Evolutionary conservation across 1,140 invertebrate species (phyloP).

Genomic region (Diuraphis noxia): DNA sequence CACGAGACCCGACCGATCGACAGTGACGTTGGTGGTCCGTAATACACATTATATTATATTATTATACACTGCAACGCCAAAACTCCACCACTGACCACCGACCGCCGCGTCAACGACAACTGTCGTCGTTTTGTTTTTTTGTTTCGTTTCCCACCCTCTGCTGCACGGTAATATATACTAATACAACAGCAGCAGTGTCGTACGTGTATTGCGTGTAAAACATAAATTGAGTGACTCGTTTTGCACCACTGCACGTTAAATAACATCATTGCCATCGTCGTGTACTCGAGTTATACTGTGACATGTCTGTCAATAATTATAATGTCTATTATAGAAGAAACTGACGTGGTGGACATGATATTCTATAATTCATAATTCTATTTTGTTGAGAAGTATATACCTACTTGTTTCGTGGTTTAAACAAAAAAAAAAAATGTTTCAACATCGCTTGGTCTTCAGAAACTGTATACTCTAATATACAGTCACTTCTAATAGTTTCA

Average conservation of each 20-base stretch:
- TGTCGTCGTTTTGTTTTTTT: conserved; percentile 44
- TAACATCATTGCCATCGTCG: background rate
- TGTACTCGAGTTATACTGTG: background rate
- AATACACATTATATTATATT: background rate
- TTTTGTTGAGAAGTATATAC: too few species aligned
- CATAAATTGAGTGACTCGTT: background rate
- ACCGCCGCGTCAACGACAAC: background rate
- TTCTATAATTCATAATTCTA: too few species aligned
- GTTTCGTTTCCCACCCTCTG: background rate
- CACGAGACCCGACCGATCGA: conserved; percentile 30
- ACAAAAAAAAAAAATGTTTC: too few species aligned
- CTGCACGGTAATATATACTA: background rate
- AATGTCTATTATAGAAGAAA: background rate
- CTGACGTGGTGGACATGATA: background rate
- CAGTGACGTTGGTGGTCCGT: conserved; percentile 43
- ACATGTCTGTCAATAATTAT: background rate
- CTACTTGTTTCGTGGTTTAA: too few species aligned
- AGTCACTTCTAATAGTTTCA: too few species aligned
- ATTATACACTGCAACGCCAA: background rate
- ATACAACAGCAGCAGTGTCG: background rate
- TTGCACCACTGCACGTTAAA: background rate
- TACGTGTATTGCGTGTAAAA: too few species aligned
- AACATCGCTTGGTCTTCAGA: too few species aligned
- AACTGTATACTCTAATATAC: too few species aligned
- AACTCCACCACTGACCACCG: conserved; percentile 19